Base-by-base conservation (phyloP, 2,113 vertebrate genomes). In the Vidua chalybeata region DNA sequence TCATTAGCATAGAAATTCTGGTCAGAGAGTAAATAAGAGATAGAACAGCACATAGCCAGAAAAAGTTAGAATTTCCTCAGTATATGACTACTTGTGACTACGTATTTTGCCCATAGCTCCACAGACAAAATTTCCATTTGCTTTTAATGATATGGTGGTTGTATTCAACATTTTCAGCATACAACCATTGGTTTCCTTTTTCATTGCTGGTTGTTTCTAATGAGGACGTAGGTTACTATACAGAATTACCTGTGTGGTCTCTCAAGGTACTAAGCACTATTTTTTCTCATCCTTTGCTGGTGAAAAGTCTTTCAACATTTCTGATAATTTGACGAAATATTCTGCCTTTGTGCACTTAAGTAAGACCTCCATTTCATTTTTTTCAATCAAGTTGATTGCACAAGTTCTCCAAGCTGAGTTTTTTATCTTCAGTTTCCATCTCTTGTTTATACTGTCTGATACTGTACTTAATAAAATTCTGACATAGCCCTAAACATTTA, bases 231-330 rank as follows among this genome's bases (percentile, higher is more conserved):
- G 26, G 16, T 89, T 87, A 59, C 24, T 67, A 37, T 10, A 41
- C 15, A 80, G 20, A 84, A 13, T 71, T 90, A 63, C 27, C 55
- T 94, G 93, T 93, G 91, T 91, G 90, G 91, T 93, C 87, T 83
- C 74, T 80, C 27, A 30, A 77, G 51, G 51, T 33, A 56, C 24
- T 90, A 90, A 69, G 43, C 14, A 62, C 11, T 48, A 51, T n/a
- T 93, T 88, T 91, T 80, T 33, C 27, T 83, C 51, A 77, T 55
- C 15, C 39, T 93, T 88, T 91, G 41, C 43, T 86, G 75, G 76
- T 84, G 78, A 94, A 94, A 82, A 83, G 20, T 85, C 89, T 97
- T 93, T 88, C 71, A 85, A 80, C 63, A 80, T 95, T 93, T 83
- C 87, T 71, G 27, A 67, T 86, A 88, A 88, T 93, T 59, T 80